phyloP scores from a whole-genome alignment of 2,888 invertebrate genomes.

The Colostygia pectinataria region DNA sequence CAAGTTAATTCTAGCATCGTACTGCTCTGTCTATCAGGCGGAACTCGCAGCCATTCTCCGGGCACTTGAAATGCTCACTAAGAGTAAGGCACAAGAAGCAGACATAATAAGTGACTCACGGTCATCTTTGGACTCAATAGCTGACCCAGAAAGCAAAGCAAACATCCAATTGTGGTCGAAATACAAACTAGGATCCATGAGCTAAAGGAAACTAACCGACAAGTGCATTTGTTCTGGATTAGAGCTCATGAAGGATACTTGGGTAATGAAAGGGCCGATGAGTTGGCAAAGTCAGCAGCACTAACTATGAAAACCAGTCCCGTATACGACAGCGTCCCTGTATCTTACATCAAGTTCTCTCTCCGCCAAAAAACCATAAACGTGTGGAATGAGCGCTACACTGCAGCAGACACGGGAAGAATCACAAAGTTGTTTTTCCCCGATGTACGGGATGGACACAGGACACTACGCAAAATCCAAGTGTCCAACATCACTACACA shows the following conservation, averaged over 20 bases:
- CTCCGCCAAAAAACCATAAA: no score
- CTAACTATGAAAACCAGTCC: conserved; percentile 16
- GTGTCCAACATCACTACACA: no score
- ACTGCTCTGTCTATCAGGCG: background rate
- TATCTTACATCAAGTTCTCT: no score
- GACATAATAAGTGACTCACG: background rate
- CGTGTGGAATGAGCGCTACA: no score
- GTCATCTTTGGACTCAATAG: background rate
- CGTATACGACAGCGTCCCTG: no score
- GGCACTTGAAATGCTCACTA: background rate
- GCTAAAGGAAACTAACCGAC: background rate
- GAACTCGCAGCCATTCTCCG: background rate
- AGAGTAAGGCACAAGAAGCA: background rate
- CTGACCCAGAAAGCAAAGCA: background rate
- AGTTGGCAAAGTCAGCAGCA: no score
- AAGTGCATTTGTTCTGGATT: background rate
- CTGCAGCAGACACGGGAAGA: no score
- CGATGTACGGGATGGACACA: no score
- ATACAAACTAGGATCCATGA: background rate
- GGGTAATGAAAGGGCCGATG: no score
- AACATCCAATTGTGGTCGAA: background rate
- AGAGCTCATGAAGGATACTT: background rate
- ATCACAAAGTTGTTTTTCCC: no score
- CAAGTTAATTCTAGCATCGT: no score
- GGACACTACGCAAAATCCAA: no score